Evolutionary conservation across 2,113 vertebrate genomes (phyloP).

Genomic region (Nycticebus coucang): DNA sequence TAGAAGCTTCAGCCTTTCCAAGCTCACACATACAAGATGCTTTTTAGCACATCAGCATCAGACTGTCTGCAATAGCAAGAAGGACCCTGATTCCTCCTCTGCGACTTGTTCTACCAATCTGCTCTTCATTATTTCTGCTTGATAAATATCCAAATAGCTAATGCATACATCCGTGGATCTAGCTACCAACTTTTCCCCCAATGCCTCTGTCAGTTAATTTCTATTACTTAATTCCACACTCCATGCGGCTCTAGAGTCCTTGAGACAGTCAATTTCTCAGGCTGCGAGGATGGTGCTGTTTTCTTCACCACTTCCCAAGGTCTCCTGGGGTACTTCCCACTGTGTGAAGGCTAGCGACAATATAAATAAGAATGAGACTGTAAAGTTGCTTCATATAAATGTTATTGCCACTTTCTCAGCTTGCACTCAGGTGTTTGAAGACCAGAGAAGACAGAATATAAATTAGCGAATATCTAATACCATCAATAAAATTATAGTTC

Average conservation of each 20-base stretch:
- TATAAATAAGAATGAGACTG: not conserved
- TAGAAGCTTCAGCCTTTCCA: conserved; percentile 4
- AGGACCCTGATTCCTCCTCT: not conserved
- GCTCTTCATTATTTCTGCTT: conserved; percentile 41
- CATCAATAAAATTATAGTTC: not conserved
- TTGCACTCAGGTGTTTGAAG: not conserved
- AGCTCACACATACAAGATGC: not conserved
- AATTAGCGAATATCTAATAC: not conserved
- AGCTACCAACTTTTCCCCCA: not conserved
- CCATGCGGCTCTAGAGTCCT: not conserved
- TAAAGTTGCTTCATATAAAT: not conserved
- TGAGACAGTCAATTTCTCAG: not conserved
- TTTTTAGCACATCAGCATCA: not conserved
- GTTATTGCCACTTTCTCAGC: not conserved
- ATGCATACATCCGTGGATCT: not conserved
- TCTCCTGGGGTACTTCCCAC: not conserved
- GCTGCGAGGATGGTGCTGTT: not conserved
- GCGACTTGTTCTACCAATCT: not conserved
- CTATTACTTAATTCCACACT: not conserved
- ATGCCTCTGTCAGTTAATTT: not conserved
- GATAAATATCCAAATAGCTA: not conserved
- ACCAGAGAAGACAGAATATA: not conserved
- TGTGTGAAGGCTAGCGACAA: not conserved
- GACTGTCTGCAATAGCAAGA: not conserved
- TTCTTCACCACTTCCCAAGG: not conserved